Conservation (phyloP, 2,888 invertebrate species). For the Xestobium rufovillosum region DNA sequence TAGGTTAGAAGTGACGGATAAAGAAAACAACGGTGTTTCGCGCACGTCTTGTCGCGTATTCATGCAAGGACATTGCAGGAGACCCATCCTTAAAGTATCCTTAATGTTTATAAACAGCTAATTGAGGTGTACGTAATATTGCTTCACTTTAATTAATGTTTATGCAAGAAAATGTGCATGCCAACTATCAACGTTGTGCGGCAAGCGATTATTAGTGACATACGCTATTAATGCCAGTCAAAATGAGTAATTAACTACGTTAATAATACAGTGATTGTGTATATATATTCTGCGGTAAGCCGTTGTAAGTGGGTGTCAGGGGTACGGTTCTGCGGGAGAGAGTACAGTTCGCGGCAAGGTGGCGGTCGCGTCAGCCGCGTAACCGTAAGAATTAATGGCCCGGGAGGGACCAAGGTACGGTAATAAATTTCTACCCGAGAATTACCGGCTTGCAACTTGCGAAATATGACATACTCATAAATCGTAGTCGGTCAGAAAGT, state of each 20-base stretch:
- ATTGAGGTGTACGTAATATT: too few species aligned
- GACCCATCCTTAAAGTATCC: too few species aligned
- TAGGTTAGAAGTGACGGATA: too few species aligned
- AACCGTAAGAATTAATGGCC: conserved; percentile 39
- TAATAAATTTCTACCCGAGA: conserved; percentile 53
- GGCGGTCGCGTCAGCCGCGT: conserved; percentile 33
- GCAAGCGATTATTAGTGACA: too few species aligned
- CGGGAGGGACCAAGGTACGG: conserved; percentile 48
- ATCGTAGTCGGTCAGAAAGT: conserved; percentile 41
- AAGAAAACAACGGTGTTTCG: too few species aligned
- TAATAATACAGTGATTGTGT: conserved; percentile 2
- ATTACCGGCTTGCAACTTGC: conserved; percentile 54
- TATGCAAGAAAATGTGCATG: too few species aligned
- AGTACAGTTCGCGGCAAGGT: conserved; percentile 23
- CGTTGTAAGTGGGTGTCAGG: background rate
- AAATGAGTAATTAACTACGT: background rate
- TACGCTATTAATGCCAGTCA: too few species aligned
- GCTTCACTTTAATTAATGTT: too few species aligned
- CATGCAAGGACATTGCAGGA: too few species aligned
- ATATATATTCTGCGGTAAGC: background rate
- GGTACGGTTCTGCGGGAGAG: background rate
- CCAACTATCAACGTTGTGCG: too few species aligned
- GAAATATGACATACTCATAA: conserved; percentile 54
- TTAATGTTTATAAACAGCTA: too few species aligned
- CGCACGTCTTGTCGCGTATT: too few species aligned